These are phyloP conservation scores for Trichonephila inaurata DNA, from an alignment of 1,140 invertebrate genomes.

Conservation along the genomic window DNA sequence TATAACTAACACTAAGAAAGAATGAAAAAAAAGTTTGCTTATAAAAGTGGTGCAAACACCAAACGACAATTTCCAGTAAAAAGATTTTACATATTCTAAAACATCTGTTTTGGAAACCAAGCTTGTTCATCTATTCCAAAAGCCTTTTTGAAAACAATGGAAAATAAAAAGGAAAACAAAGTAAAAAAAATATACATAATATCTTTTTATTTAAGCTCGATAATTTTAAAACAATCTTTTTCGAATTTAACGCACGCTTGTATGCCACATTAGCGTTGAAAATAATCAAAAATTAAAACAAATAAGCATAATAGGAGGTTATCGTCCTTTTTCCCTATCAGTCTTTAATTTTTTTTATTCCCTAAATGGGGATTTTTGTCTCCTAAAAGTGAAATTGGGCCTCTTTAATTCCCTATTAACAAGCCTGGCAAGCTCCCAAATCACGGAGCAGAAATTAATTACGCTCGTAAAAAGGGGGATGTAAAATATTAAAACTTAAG, in stretches of 20 bases:
- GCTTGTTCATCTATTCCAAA: not conserved
- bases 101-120: constrained; percentile 42
- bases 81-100: not conserved
- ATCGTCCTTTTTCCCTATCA: not conserved
- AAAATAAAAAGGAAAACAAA: not conserved
- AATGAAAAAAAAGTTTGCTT: not conserved
- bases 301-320: not conserved
- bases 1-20: too few species aligned
- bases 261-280: constrained; percentile 9
- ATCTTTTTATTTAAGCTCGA: not conserved
- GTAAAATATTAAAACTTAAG: constrained; percentile 68
- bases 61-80: not conserved
- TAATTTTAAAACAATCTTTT: constrained; percentile 50
- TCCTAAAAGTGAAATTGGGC: constrained; percentile 47
- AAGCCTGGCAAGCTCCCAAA: constrained; percentile 59
- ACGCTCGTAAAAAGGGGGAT: constrained; percentile 5
- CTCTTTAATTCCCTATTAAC: constrained; percentile 72
- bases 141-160: constrained; percentile 3
- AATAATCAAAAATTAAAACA: constrained; percentile 28
- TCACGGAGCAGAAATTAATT: constrained; percentile 59
- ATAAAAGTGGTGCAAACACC: not conserved
- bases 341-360: not conserved
- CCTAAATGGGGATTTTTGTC: constrained; percentile 55
- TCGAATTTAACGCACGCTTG: constrained; percentile 34
- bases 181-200: not conserved